phyloP scores from a whole-genome alignment of 2,797 vertebrate species.

The Sebastes matsubarae region DNA sequence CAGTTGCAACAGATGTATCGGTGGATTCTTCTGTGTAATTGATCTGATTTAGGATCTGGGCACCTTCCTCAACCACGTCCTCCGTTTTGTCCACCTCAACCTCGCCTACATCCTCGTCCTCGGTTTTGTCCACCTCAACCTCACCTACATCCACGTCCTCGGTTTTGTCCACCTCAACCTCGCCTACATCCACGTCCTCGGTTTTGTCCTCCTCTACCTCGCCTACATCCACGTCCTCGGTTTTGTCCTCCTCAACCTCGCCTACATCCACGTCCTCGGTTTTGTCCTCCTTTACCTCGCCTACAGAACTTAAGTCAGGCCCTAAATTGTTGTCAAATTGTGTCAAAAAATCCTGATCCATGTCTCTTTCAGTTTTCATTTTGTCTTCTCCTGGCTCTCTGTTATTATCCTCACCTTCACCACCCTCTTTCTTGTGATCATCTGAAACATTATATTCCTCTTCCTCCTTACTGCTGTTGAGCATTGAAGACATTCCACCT shows the following conservation, averaged over 20 bases:
- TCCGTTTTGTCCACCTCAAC: not conserved
- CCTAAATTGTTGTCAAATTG: not conserved
- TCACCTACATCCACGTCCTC: too few species aligned
- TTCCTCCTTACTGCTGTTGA: conserved; percentile 12
- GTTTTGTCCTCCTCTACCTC: not conserved
- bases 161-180: not conserved
- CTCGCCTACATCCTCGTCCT: too few species aligned
- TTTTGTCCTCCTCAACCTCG: not conserved
- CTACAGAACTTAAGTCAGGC: not conserved
- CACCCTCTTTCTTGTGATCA: conserved; percentile 4
- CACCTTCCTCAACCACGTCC: not conserved
- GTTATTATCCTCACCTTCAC: not conserved
- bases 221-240: too few species aligned
- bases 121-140: not conserved
- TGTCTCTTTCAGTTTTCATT: not conserved
- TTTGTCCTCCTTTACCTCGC: not conserved
- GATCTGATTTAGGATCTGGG: not conserved
- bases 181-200: too few species aligned
- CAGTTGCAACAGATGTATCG: not conserved
- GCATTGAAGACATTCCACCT: not conserved
- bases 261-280: too few species aligned
- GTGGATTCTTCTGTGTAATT: conserved; percentile 3
- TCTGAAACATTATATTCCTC: conserved; percentile 8
- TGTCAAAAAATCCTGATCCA: not conserved
- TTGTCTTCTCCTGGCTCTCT: not conserved